Conservation (phyloP, 1,140 invertebrate genomes). For the Ladona fulva region DNA sequence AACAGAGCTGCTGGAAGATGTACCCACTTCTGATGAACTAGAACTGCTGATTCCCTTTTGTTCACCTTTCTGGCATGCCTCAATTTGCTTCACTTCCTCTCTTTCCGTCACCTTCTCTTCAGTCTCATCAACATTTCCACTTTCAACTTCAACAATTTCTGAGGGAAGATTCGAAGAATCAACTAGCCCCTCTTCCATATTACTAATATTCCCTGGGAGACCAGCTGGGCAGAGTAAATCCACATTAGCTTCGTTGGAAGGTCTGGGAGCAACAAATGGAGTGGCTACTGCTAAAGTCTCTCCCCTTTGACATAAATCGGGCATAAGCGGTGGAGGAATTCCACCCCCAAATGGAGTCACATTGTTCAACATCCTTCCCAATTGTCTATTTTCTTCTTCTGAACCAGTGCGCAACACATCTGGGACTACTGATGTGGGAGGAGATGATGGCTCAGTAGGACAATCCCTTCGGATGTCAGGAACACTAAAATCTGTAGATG, state of each 20-base stretch:
- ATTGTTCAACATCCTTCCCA: not conserved
- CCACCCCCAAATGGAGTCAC: not conserved
- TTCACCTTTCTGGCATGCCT: no score
- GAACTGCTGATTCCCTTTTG: no score
- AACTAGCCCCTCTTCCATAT: no score
- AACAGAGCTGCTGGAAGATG: no score
- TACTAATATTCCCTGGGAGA: not conserved
- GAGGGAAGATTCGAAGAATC: no score
- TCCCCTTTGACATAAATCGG: not conserved
- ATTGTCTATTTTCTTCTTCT: not conserved
- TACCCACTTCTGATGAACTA: no score
- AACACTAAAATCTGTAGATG: not conserved
- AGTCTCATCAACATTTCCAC: no score
- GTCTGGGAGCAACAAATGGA: not conserved
- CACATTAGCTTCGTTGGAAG: not conserved
- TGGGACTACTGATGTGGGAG: not conserved
- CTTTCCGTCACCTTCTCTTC: no score
- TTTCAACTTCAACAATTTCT: no score
- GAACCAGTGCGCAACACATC: not conserved
- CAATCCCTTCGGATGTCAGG: not conserved
- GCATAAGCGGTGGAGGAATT: not conserved
- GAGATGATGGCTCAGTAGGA: not conserved
- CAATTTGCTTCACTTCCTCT: no score
- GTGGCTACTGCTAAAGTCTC: not conserved
- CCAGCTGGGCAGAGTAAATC: not conserved